phyloP scores from a whole-genome alignment of 2,113 vertebrate genomes.

The Corythaeola cristata region DNA sequence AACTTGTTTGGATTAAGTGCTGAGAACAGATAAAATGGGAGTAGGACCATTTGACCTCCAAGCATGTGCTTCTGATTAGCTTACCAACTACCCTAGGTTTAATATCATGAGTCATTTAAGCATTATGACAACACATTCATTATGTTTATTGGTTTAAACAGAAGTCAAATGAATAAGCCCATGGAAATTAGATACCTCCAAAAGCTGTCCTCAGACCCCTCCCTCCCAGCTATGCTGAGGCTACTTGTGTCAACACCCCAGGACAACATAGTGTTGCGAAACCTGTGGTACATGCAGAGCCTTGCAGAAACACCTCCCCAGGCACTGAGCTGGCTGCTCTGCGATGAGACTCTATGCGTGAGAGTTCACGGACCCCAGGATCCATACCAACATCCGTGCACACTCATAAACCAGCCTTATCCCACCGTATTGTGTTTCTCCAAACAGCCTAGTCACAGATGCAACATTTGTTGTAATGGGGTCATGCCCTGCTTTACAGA shows the following conservation, averaged over 20 bases:
- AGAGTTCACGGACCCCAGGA: not conserved
- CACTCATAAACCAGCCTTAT: not conserved
- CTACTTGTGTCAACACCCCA: not conserved
- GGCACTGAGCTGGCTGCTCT: not conserved
- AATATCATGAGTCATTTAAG: not conserved
- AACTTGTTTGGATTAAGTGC: not conserved
- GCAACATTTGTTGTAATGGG: rapidly evolving
- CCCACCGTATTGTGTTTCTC: not conserved
- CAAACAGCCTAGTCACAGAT: not conserved
- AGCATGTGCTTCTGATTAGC: not conserved
- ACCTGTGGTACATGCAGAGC: not conserved
- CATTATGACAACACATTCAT: not conserved
- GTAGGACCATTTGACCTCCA: not conserved
- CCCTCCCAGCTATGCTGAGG: not conserved
- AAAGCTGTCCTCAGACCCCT: not conserved
- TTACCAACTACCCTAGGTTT: not conserved
- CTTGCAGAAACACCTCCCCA: not conserved
- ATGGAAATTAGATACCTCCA: not conserved
- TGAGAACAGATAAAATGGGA: not conserved
- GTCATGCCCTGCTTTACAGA: no score
- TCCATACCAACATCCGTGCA: rapidly evolving
- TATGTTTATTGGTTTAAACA: not conserved
- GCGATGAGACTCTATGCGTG: rapidly evolving
- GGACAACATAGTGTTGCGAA: not conserved
- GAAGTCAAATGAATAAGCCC: not conserved